Conservation (phyloP, 2,888 invertebrate species). For the Parnassius smintheus region DNA sequence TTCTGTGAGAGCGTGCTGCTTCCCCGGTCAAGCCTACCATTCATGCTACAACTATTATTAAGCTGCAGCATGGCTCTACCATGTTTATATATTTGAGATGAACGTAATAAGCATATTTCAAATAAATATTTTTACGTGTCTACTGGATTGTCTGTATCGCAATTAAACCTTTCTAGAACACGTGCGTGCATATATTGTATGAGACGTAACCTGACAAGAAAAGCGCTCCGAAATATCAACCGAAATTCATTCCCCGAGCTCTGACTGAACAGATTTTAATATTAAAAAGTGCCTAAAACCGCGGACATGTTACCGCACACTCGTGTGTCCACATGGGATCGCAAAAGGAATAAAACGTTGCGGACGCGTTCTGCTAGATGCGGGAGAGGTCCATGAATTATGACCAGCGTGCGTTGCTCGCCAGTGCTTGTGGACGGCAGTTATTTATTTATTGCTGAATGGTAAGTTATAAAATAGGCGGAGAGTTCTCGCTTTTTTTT, state of each 20-base stretch:
- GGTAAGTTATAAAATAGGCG: too few relatives aligned
- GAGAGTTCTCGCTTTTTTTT: too few relatives aligned
- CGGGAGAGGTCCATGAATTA: conserved; percentile 48
- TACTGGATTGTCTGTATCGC: too few relatives aligned
- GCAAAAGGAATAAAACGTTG: conserved; percentile 39
- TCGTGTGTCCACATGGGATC: conserved; percentile 31
- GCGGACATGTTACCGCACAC: conserved; percentile 27
- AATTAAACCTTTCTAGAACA: conserved; percentile 47
- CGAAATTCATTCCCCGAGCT: conserved; percentile 1
- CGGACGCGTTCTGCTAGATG: conserved; percentile 50
- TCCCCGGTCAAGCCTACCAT: too few relatives aligned
- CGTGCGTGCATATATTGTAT: conserved; percentile 3
- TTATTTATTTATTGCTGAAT: conserved; percentile 35
- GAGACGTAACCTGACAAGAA: conserved; percentile 4
- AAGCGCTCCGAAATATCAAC: conserved; percentile 3
- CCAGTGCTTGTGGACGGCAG: conserved; percentile 42
- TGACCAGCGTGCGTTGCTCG: conserved; percentile 2
- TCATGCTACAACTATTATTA: too few relatives aligned
- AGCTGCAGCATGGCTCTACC: too few relatives aligned
- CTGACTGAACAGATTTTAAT: conserved; percentile 18
- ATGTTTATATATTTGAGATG: too few relatives aligned
- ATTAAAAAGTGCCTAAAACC: conserved; percentile 29
- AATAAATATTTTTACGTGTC: too few relatives aligned
- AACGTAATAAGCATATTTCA: too few relatives aligned
- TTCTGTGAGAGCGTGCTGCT: too few relatives aligned